A percentile compares a stretch with the other conserved stretches of the same genome.
Conservation (phyloP, 2,797 vertebrate species). For the Sparus aurata region DNA sequence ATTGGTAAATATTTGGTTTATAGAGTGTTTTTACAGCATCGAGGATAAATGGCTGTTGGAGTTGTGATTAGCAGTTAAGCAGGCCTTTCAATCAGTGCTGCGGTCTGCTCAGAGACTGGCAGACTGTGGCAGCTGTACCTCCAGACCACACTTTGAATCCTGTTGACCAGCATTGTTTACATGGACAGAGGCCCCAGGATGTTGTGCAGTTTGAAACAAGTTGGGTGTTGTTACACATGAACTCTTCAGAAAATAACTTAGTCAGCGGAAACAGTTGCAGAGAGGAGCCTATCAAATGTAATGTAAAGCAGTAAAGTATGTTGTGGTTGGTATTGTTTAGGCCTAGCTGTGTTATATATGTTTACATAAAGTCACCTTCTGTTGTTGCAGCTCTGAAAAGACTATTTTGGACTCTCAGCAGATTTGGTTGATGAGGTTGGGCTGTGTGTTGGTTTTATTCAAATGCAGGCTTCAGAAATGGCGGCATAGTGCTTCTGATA, state of each 20-base stretch:
- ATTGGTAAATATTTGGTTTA: conserved; percentile 59
- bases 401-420: neutral
- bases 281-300: conserved; percentile 12
- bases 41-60: conserved; percentile 52
- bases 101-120: conserved; percentile 62
- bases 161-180: conserved; percentile 66
- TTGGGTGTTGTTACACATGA: neutral
- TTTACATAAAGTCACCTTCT: neutral
- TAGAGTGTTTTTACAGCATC: conserved; percentile 42
- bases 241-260: conserved; percentile 21
- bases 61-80: conserved; percentile 58
- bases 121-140: conserved; percentile 67
- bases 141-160: conserved; percentile 44
- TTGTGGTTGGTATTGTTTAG: conserved; percentile 2
- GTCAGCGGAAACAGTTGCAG: conserved; percentile 20
- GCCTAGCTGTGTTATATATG: conserved; percentile 14
- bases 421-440: neutral
- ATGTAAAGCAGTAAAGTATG: neutral
- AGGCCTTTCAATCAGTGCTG: conserved; percentile 71
- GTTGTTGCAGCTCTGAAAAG: conserved; percentile 13
- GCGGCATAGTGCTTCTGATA: neutral
- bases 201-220: conserved; percentile 48
- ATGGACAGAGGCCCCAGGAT: conserved; percentile 46
- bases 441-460: neutral
- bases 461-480: neutral